Evolutionary conservation across 2,797 vertebrate species (phyloP), one percentile per base, ranked within the genome.

Genomic region (Gorsachius magnificus): DNA sequence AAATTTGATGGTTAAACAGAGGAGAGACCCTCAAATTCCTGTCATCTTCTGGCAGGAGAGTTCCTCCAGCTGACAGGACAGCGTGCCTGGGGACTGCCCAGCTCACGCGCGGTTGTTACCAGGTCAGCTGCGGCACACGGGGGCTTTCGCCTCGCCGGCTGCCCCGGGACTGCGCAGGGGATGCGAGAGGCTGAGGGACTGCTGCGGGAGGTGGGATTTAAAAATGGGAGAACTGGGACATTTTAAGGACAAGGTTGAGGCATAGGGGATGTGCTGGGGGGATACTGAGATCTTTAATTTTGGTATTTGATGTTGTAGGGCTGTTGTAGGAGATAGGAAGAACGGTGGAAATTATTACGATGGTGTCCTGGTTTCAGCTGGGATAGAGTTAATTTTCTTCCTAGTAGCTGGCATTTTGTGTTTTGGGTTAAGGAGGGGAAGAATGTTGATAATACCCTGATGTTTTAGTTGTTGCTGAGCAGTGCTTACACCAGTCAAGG

Each of bases 231-330:
- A 78, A 13, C 21, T 25, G 21, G 28, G 76, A 16, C 18, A 16
- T 51, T 77, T 35, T 25, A 10, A 51, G 76, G n/a, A 16, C 43
- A 63, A 18, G 6, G 10, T 33, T n/a, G 24, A 87, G 16, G 24
- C 5, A 0, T 13, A 68, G 31, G 48, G 36, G 53, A 24, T 0
- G 0, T 68, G 31, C n/a, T 70, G 48, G 36, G 16, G 18, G 6
- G 13, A 54, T 80, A 60, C 5, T 3, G 18, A 13, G 56, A n/a
- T 31, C 36, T 50, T 24, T 63, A 63, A 26, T 80, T n/a, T 76
- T 56, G 15, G 6, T 38, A 21, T 68, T 78, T 78, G 22, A 11
- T 68, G 13, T 4, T 24, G 8, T 57, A 53, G 50, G n/a, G 51
- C 46, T 83, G 19, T 33, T 60, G 57, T 36, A 79, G 43, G 57